Conservation (phyloP, 2,888 invertebrate genomes). For the Cabera pusaria region DNA sequence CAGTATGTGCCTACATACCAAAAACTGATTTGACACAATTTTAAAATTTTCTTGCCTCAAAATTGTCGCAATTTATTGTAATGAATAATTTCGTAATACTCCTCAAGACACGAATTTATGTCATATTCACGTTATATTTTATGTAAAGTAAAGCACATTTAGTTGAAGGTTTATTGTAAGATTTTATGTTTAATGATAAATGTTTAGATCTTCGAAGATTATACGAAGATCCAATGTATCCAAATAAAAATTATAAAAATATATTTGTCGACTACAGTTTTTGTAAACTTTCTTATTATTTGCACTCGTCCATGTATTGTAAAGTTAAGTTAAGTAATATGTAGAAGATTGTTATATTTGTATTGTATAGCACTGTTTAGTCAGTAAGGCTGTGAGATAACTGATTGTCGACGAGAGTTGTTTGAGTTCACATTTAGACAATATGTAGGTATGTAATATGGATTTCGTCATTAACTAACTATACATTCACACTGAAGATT, state of each 20-base stretch:
- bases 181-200: too few relatives aligned
- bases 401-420: constrained; percentile 13
- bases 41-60: constrained; percentile 9
- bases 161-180: too few relatives aligned
- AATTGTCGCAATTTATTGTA: too few relatives aligned
- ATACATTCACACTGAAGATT: too few relatives aligned
- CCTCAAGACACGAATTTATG: constrained; percentile 32
- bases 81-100: constrained; percentile 14
- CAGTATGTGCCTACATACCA: too few relatives aligned
- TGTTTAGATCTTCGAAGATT: too few relatives aligned
- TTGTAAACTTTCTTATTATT: constrained; percentile 3
- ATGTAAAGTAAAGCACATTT: too few relatives aligned
- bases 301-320: constrained; percentile 35
- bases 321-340: constrained; percentile 42
- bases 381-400: constrained; percentile 63
- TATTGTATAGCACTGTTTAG: constrained; percentile 52
- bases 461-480: too few relatives aligned
- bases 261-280: too few relatives aligned
- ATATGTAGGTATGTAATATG: too few relatives aligned
- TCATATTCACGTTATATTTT: constrained; percentile 19
- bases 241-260: too few relatives aligned
- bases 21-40: neutral
- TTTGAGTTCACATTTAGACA: constrained; percentile 10
- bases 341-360: constrained; percentile 40
- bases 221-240: too few relatives aligned